Evolutionary conservation across 2,888 invertebrate species (phyloP).

Genomic region (Meteorus cinctellus): DNA sequence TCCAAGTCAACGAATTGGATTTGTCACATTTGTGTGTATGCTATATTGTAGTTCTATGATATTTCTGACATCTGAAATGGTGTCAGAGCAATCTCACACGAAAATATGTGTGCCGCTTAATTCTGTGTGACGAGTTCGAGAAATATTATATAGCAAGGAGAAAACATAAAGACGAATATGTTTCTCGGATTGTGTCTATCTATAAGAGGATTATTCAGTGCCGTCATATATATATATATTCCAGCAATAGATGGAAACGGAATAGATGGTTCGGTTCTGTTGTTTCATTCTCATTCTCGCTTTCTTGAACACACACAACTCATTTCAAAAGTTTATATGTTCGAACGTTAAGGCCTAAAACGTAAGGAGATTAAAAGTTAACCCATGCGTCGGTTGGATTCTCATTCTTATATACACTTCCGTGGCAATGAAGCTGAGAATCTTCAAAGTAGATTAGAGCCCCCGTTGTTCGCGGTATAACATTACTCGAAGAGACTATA

Average conservation of each 20-base stretch:
- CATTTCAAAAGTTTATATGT: not conserved
- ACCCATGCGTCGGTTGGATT: constrained; percentile 53
- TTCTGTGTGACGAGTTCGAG: constrained; percentile 20
- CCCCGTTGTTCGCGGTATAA: constrained; percentile 61
- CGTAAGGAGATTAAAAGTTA: constrained; percentile 69
- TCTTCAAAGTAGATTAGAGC: constrained; percentile 66
- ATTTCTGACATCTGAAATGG: constrained; percentile 22
- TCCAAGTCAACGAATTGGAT: constrained; percentile 35
- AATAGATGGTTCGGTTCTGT: constrained; percentile 57
- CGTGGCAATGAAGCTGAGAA: constrained; percentile 21
- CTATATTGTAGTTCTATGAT: not conserved
- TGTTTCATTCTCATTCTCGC: not conserved
- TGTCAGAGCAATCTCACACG: constrained; percentile 14
- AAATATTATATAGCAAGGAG: constrained; percentile 22
- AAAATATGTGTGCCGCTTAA: constrained; percentile 20
- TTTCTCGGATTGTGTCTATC: constrained; percentile 52
- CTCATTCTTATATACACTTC: constrained; percentile 40
- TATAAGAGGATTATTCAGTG: constrained; percentile 65
- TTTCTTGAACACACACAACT: not conserved
- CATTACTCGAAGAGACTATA: constrained; percentile 61
- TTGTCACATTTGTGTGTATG: constrained; percentile 28
- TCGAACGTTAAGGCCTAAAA: constrained; percentile 58
- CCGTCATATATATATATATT: constrained; percentile 52
- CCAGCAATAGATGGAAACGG: constrained; percentile 56
- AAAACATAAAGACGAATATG: constrained; percentile 33